Percentiles rank a stretch among this genome's conserved stretches.
Evolutionary conservation across 2,113 vertebrate species (phyloP).

Genomic region (Stegastes partitus): DNA sequence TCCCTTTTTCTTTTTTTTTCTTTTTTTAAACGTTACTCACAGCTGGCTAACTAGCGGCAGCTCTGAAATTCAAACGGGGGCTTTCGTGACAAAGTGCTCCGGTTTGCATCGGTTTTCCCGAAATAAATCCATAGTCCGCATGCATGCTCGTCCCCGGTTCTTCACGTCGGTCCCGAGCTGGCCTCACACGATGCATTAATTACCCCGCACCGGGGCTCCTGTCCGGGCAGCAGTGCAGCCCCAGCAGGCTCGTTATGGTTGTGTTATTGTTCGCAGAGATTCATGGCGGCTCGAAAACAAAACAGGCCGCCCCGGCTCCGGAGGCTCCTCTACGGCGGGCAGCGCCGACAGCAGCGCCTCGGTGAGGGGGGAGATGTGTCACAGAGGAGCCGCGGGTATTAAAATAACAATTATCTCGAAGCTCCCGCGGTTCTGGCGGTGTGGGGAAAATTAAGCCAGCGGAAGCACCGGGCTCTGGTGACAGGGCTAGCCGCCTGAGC

Average conservation of each 20-base stretch:
- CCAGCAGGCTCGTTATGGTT: conserved; percentile 56
- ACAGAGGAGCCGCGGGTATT: background rate
- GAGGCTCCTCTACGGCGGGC: conserved; percentile 10
- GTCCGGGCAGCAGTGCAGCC: conserved; percentile 23
- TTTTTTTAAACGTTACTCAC: conserved; percentile 5
- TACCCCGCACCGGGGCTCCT: conserved; percentile 8
- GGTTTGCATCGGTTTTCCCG: conserved; percentile 17
- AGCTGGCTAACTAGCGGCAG: conserved; percentile 37
- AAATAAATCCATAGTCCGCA: conserved; percentile 47
- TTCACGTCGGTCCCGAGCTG: conserved; percentile 25
- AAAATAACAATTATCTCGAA: background rate
- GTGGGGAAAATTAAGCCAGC: conserved; percentile 9
- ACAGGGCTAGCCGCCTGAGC: conserved; percentile 54
- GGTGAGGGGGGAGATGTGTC: accelerated
- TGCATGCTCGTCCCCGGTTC: conserved; percentile 47
- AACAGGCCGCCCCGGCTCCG: conserved; percentile 79
- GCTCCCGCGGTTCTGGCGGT: background rate
- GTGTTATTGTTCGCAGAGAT: conserved; percentile 84
- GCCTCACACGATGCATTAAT: conserved; percentile 24
- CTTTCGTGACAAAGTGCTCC: conserved; percentile 34
- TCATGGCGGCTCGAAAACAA: conserved; percentile 83
- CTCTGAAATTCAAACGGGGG: conserved; percentile 47
- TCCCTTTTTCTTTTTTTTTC: conserved; percentile 37
- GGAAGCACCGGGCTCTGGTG: conserved; percentile 71
- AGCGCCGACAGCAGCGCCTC: conserved; percentile 3